phyloP scores from a whole-genome alignment of 2,113 vertebrate species.

The Isurus oxyrinchus region DNA sequence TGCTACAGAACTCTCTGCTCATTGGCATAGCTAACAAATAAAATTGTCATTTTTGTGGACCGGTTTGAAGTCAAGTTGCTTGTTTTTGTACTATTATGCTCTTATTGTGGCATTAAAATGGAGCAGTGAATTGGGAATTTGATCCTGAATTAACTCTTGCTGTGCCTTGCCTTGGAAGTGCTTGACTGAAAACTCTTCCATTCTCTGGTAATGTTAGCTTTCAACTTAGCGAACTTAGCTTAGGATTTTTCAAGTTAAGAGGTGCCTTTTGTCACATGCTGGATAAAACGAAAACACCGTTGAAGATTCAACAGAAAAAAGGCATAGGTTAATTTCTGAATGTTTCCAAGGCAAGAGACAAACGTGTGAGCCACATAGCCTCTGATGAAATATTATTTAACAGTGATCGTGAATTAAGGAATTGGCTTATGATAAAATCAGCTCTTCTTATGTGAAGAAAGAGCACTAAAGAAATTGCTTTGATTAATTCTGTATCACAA shows the following conservation, averaged over 20 bases:
- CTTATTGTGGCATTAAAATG: not conserved
- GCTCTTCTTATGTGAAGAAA: slow-evolving; percentile 35
- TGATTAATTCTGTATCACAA: slow-evolving; percentile 38
- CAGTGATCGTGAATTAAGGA: slow-evolving; percentile 11
- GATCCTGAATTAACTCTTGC: not conserved
- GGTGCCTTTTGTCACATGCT: not conserved
- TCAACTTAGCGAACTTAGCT: not conserved
- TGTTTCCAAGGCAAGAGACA: not conserved
- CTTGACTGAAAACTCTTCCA: not conserved
- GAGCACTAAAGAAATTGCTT: slow-evolving; percentile 38
- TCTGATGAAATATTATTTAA: slow-evolving; percentile 38
- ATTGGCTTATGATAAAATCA: slow-evolving; percentile 39
- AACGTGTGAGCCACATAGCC: not conserved
- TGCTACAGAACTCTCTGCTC: not conserved
- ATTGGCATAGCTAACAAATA: not conserved
- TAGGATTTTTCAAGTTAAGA: not conserved
- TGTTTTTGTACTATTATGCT: not conserved
- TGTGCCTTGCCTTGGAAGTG: not conserved
- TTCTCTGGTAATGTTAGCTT: not conserved
- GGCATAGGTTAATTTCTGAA: not conserved
- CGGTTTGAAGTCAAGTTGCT: not conserved
- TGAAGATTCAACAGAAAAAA: not conserved
- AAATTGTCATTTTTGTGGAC: not conserved
- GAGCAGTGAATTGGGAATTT: not conserved
- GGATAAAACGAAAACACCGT: not conserved